Conservation (phyloP, 1,140 invertebrate species). For the Eurosta solidaginis region DNA sequence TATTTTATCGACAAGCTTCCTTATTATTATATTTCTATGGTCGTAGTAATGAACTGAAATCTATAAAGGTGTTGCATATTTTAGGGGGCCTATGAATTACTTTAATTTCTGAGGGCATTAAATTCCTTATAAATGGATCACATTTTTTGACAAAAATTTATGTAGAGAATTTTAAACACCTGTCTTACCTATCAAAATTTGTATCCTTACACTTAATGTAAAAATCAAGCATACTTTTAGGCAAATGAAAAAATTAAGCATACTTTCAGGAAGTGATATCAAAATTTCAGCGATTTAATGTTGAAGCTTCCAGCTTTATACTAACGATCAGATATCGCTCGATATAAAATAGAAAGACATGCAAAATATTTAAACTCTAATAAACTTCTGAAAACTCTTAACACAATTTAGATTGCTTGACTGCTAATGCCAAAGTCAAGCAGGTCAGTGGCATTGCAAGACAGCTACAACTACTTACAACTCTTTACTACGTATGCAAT, state of each 20-base stretch:
- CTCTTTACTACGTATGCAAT: not conserved
- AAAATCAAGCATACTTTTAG: no score
- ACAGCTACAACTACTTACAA: not conserved
- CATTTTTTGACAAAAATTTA: no score
- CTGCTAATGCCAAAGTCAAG: not conserved
- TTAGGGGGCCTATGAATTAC: no score
- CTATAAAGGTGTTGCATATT: no score
- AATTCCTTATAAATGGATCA: no score
- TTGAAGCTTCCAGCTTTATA: no score
- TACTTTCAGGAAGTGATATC: not conserved
- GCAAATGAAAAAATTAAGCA: not conserved
- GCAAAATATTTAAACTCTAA: not conserved
- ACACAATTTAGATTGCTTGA: not conserved
- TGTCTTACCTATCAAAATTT: no score
- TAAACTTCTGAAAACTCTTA: not conserved
- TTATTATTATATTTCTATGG: no score
- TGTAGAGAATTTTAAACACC: no score
- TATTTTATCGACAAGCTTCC: no score
- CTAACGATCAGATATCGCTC: not conserved
- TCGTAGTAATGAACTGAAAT: no score
- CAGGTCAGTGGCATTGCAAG: not conserved
- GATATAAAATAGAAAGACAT: not conserved
- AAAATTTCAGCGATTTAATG: not conserved
- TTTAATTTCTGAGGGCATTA: no score
- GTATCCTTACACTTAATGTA: not conserved